A percentile compares a stretch with the other conserved stretches of the same genome.
Evolutionary conservation across 37 sponge, comb jelly and placozoan species (phyloP).

Genomic region (Diacarnus erythraeanus): DNA sequence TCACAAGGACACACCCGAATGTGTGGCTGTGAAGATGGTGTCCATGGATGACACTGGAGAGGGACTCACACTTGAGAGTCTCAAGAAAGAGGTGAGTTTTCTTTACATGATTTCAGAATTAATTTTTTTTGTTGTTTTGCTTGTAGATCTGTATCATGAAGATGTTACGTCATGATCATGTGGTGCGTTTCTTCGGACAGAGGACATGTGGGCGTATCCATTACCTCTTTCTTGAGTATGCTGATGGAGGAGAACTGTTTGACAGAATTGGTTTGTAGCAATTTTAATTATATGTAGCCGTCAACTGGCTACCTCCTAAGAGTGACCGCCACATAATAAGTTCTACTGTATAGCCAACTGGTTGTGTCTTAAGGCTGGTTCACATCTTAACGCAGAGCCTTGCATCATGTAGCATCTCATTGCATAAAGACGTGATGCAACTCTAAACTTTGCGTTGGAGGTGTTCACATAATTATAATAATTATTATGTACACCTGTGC

Average conservation of each 20-base stretch:
- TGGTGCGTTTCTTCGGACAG: constrained; percentile 87
- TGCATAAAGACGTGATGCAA: too few species aligned
- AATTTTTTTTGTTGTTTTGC: neutral
- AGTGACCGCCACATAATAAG: too few species aligned
- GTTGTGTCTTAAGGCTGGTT: too few species aligned
- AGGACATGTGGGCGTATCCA: constrained; percentile 59
- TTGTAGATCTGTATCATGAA: constrained; percentile 83
- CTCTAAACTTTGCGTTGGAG: too few species aligned
- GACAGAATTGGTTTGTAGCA: constrained; percentile 92
- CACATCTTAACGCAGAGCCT: too few species aligned
- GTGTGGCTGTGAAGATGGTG: constrained; percentile 94
- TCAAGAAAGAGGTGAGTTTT: constrained; percentile 82
- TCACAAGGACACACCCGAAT: constrained; percentile 77
- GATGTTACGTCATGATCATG: constrained; percentile 71
- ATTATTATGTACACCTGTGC: too few species aligned
- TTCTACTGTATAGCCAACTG: too few species aligned
- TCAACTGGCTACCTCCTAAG: too few species aligned
- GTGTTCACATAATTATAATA: too few species aligned
- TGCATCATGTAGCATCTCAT: too few species aligned
- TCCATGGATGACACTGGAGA: constrained; percentile 23
- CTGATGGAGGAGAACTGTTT: constrained; percentile 97
- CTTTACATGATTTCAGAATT: neutral
- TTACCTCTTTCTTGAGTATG: constrained; percentile 96
- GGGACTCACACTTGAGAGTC: constrained; percentile 57
- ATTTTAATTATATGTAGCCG: too few species aligned